Percentiles rank a stretch among this genome's conserved stretches.
Conservation (phyloP, 2,113 vertebrate genomes). For the Microcebus tavaratra region DNA sequence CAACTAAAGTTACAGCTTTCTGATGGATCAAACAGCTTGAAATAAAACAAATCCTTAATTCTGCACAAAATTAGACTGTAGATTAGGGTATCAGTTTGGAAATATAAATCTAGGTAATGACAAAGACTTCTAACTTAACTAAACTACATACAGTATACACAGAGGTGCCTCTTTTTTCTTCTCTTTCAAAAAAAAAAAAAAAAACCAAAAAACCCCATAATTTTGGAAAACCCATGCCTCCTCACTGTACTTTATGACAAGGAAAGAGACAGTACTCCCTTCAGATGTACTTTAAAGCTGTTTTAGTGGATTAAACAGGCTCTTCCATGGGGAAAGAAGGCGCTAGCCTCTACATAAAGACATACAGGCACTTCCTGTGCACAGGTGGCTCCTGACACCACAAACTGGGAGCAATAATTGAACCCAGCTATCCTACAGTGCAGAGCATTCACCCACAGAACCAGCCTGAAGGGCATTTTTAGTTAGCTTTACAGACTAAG, state of each 20-base stretch:
- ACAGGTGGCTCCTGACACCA: slow-evolving; percentile 65
- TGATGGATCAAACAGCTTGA: slow-evolving; percentile 27
- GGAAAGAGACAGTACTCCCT: neutral
- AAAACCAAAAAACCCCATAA: neutral
- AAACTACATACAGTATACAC: neutral
- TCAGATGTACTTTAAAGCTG: slow-evolving; percentile 1
- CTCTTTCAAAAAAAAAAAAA: neutral
- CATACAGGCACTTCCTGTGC: neutral
- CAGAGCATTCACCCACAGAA: slow-evolving; percentile 35
- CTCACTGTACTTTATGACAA: neutral
- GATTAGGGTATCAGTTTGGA: neutral
- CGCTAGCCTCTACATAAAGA: neutral
- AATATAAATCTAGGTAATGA: neutral
- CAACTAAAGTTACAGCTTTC: slow-evolving; percentile 34
- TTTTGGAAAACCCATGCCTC: slow-evolving; percentile 19
- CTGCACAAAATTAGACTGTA: neutral
- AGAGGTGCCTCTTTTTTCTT: neutral
- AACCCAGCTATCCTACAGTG: slow-evolving; percentile 51
- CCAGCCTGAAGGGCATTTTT: slow-evolving; percentile 20
- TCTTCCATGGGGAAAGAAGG: neutral
- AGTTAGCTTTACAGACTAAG: slow-evolving; percentile 21
- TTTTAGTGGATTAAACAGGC: neutral
- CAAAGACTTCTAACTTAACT: slow-evolving; percentile 29
- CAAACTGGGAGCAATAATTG: slow-evolving; percentile 71
- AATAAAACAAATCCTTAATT: slow-evolving; percentile 39